Evolutionary conservation across 2,113 vertebrate species (phyloP).

Genomic region (Scophthalmus maximus): DNA sequence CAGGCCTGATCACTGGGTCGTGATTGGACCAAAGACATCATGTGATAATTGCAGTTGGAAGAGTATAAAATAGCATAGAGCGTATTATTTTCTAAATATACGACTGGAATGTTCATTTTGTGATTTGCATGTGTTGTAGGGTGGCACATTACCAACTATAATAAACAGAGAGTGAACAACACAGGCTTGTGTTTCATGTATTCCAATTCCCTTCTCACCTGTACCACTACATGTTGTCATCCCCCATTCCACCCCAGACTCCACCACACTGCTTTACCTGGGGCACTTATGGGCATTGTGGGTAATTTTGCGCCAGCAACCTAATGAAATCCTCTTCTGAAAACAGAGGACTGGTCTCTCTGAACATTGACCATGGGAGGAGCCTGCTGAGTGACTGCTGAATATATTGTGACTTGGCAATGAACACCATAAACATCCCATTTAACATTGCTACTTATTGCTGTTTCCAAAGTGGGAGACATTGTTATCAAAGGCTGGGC

Average conservation of each 20-base stretch:
- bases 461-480: slow-evolving; percentile 19
- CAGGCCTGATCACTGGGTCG: too few species aligned
- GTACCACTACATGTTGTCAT: not conserved
- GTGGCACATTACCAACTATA: not conserved
- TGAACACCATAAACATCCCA: slow-evolving; percentile 29
- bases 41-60: too few species aligned
- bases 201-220: not conserved
- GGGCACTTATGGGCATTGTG: slow-evolving; percentile 67
- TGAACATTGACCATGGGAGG: slow-evolving; percentile 6
- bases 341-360: slow-evolving; percentile 34
- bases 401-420: slow-evolving; percentile 10
- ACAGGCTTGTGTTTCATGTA: not conserved
- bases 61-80: too few species aligned
- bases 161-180: not conserved
- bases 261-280: slow-evolving; percentile 10
- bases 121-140: not conserved
- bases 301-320: slow-evolving; percentile 54
- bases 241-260: not conserved
- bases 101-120: not conserved
- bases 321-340: slow-evolving; percentile 61
- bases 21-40: not conserved
- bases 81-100: not conserved
- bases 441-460: slow-evolving; percentile 39
- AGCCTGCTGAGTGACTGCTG: slow-evolving; percentile 18
- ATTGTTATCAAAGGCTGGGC: slow-evolving; percentile 16